phyloP scores from a whole-genome alignment of 2,888 invertebrate species.

The Galerucella pusilla region DNA sequence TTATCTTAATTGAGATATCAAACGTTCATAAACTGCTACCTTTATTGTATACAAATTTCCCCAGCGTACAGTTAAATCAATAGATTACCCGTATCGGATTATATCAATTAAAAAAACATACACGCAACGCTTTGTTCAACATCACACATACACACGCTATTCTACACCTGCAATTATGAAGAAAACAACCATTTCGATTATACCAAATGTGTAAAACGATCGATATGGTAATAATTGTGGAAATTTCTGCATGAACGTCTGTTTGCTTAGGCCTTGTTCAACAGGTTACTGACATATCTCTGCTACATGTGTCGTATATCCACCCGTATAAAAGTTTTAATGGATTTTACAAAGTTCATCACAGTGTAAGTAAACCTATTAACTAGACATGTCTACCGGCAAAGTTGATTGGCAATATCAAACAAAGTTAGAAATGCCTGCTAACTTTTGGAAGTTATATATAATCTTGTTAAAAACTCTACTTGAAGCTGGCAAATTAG shows the following conservation, averaged over 20 bases:
- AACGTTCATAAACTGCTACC: background rate
- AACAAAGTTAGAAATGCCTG: background rate
- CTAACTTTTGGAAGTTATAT: background rate
- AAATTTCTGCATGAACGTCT: conserved; percentile 5
- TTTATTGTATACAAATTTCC: background rate
- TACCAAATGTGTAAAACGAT: conserved; percentile 10
- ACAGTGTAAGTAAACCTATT: background rate
- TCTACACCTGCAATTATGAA: conserved; percentile 5
- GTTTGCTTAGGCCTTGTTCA: conserved; percentile 1
- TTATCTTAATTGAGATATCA: conserved; percentile 1
- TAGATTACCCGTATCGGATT: conserved; percentile 6
- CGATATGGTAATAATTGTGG: conserved; percentile 12
- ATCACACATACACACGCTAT: background rate
- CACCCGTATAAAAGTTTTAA: conserved; percentile 14
- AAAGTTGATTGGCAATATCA: background rate
- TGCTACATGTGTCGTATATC: conserved; percentile 1
- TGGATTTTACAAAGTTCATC: background rate
- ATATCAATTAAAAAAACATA: conserved; percentile 7
- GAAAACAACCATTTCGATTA: background rate
- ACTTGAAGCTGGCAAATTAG: too few relatives aligned
- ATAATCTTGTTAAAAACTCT: background rate
- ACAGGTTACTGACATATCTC: conserved; percentile 11
- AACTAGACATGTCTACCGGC: background rate
- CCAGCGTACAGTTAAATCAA: background rate
- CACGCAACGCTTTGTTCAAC: conserved; percentile 8